A percentile compares a stretch with the other conserved stretches of the same genome.
phyloP scores from a whole-genome alignment of 2,113 vertebrate genomes.

The Sceloporus tristichus region DNA sequence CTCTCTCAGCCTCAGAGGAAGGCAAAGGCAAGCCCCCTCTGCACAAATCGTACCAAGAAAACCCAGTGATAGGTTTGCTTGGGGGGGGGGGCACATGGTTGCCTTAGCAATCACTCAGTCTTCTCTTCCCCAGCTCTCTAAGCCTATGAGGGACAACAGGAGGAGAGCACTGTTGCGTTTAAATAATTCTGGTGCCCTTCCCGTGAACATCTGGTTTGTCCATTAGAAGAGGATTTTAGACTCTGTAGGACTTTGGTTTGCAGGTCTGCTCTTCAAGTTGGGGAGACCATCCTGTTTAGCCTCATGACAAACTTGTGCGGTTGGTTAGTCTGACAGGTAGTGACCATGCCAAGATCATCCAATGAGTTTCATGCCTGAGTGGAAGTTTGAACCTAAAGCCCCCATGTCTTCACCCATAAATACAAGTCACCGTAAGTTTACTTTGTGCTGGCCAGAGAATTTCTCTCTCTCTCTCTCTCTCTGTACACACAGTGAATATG shows the following conservation, averaged over 20 bases:
- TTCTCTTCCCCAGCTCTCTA: too few species aligned
- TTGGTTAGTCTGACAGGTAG: background rate
- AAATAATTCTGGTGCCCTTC: background rate
- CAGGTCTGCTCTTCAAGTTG: background rate
- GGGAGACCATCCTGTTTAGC: background rate
- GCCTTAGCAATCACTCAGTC: too few species aligned
- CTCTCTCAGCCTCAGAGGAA: too few species aligned
- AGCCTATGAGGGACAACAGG: too few species aligned
- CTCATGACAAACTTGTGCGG: background rate
- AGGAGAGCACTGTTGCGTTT: too few species aligned
- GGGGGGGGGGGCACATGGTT: too few species aligned
- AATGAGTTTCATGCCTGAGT: background rate
- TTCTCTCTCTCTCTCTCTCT: too few species aligned
- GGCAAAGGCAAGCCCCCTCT: too few species aligned
- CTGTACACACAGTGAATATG: too few species aligned
- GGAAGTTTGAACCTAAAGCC: background rate
- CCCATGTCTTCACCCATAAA: background rate
- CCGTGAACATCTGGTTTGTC: background rate
- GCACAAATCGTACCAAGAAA: too few species aligned
- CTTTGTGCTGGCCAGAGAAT: background rate
- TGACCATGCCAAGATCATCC: background rate
- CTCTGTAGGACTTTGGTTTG: background rate
- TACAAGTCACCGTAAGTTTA: too few species aligned
- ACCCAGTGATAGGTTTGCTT: too few species aligned
- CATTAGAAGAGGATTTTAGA: background rate